Evolutionary conservation across 2,797 vertebrate species (phyloP).

Genomic region (Pipistrellus pipistrellus): DNA sequence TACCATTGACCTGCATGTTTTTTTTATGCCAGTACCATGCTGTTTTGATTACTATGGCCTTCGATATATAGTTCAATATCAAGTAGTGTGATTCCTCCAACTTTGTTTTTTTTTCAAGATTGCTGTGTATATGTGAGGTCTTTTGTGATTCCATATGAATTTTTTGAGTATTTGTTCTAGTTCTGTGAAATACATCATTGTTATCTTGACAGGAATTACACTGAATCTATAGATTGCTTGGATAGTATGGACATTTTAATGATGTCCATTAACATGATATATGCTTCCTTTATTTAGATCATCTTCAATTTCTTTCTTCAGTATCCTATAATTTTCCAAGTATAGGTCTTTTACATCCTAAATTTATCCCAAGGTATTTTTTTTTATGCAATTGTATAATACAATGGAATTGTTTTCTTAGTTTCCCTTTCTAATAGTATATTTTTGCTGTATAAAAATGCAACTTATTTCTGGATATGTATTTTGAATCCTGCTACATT

Average conservation of each 20-base stretch:
- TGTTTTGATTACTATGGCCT: not conserved
- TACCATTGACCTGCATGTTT: not conserved
- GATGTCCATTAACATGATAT: not conserved
- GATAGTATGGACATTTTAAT: not conserved
- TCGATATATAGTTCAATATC: not conserved
- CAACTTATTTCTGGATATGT: not conserved
- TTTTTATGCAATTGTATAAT: not conserved
- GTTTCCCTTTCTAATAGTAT: not conserved
- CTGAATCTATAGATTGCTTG: not conserved
- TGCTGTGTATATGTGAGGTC: not conserved
- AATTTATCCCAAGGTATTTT: not conserved
- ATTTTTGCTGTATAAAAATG: not conserved
- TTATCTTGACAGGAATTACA: not conserved
- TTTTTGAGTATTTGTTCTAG: not conserved
- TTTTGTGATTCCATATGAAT: not conserved
- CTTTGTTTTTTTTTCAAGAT: not conserved
- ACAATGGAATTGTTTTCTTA: not conserved
- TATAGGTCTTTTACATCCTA: not conserved
- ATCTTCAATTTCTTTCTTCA: not conserved
- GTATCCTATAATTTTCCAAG: not conserved
- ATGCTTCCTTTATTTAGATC: not conserved
- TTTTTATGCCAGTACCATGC: not conserved
- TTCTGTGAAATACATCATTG: not conserved
- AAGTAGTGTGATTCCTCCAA: not conserved
- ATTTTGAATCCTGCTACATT: not conserved